Percentiles rank a stretch among this genome's conserved stretches.
These are phyloP conservation scores for Drosophila engyochracea DNA, from an alignment of 2,888 invertebrate species.

Conservation along the genomic window DNA sequence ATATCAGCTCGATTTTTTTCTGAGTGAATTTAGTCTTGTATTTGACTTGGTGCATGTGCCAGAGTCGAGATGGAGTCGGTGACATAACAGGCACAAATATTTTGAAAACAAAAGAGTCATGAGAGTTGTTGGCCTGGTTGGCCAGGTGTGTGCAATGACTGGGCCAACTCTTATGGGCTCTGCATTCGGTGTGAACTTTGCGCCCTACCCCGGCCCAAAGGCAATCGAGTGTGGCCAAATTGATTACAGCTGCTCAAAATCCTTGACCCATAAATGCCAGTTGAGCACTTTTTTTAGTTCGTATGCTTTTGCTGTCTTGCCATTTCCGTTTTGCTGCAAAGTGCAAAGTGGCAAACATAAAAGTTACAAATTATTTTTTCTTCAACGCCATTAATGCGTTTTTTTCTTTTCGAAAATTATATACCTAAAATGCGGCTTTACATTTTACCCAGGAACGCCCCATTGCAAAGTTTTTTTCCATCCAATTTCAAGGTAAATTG, in stretches of 20 bases:
- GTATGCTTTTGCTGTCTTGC: slow-evolving; percentile 26
- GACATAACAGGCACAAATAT: slow-evolving; percentile 70
- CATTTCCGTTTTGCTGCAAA: slow-evolving; percentile 72
- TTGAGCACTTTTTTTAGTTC: slow-evolving; percentile 22
- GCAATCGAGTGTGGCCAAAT: slow-evolving; percentile 73
- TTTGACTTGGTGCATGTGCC: neutral
- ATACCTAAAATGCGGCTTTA: slow-evolving; percentile 17
- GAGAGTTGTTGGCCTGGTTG: slow-evolving; percentile 1
- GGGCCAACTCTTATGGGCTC: slow-evolving; percentile 12
- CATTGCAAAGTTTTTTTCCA: slow-evolving; percentile 37
- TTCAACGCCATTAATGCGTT: slow-evolving; percentile 46
- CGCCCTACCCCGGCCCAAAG: slow-evolving; percentile 35
- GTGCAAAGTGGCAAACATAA: slow-evolving; percentile 47
- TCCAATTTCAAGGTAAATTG: slow-evolving; percentile 64
- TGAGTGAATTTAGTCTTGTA: neutral
- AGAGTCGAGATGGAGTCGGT: slow-evolving; percentile 29
- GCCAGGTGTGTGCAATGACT: slow-evolving; percentile 54
- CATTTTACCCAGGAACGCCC: slow-evolving; percentile 28
- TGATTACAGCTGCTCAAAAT: slow-evolving; percentile 54
- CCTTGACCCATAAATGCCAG: slow-evolving; percentile 63
- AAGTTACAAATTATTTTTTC: slow-evolving; percentile 19
- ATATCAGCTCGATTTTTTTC: neutral
- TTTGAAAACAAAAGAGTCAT: slow-evolving; percentile 41
- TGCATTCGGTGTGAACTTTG: slow-evolving; percentile 46
- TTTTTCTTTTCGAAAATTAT: slow-evolving; percentile 48